Percentiles rank a stretch among this genome's conserved stretches.
These are phyloP conservation scores for Folsomia candida DNA, from an alignment of 2,888 invertebrate species.

Conservation along the genomic window DNA sequence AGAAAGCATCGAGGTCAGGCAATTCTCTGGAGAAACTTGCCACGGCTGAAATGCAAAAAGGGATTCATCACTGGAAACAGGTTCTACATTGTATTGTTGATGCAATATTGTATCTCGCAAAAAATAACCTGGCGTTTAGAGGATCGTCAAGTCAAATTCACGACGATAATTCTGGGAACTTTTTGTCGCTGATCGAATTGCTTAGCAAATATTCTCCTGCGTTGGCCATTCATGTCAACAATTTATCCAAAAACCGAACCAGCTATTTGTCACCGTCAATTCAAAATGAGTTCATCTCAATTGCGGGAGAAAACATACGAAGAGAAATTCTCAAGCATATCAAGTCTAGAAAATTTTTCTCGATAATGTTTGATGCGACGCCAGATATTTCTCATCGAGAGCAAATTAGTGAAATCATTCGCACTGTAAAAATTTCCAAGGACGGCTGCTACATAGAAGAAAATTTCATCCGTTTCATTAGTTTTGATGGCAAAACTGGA, in stretches of 20 bases:
- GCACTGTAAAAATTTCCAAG: conserved; percentile 3
- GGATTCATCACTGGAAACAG: background rate
- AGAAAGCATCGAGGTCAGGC: background rate
- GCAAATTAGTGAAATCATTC: conserved; percentile 22
- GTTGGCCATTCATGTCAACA: background rate
- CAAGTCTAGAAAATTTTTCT: conserved; percentile 9
- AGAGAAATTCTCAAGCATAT: background rate
- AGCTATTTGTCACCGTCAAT: conserved; percentile 18
- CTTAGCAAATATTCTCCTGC: conserved; percentile 10
- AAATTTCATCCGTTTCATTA: conserved; percentile 18
- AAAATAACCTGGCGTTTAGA: conserved; percentile 19
- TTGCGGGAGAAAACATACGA: background rate
- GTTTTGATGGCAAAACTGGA: conserved; percentile 15
- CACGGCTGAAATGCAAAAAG: background rate
- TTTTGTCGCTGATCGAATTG: conserved; percentile 11
- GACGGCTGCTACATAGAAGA: conserved; percentile 16
- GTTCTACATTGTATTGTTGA: conserved; percentile 3
- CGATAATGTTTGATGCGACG: conserved; percentile 22
- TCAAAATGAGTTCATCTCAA: conserved; percentile 18
- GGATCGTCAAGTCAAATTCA: background rate
- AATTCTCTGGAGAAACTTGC: background rate
- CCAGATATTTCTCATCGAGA: conserved; percentile 20
- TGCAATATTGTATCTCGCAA: conserved; percentile 7
- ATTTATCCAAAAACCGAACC: background rate
- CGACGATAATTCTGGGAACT: conserved; percentile 16